Evolutionary conservation across 2,888 invertebrate genomes (phyloP).

Genomic region (Stenotaenia linearis): DNA sequence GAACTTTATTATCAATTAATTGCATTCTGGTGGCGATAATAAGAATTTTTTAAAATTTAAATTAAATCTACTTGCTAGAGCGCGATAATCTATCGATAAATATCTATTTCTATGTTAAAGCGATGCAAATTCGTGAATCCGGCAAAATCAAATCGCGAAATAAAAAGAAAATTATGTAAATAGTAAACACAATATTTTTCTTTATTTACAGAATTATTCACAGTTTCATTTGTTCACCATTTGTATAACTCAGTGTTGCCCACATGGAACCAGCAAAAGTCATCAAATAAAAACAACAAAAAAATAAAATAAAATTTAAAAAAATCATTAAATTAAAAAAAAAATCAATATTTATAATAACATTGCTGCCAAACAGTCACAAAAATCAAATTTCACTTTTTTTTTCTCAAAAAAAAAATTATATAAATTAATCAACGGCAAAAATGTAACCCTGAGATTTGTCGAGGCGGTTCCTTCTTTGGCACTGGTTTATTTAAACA

Average conservation of each 20-base stretch:
- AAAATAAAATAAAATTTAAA: background rate
- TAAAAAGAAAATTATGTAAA: background rate
- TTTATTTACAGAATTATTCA: conserved; percentile 1
- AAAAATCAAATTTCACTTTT: no score
- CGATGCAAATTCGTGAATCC: background rate
- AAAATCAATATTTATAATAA: background rate
- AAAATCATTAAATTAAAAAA: background rate
- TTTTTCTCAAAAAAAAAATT: background rate
- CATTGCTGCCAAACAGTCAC: background rate
- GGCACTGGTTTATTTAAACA: background rate
- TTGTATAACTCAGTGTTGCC: background rate
- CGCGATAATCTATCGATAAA: background rate
- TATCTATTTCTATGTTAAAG: background rate
- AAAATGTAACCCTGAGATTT: conserved; percentile 5
- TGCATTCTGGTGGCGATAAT: no score
- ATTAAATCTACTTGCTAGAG: no score
- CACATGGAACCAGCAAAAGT: background rate
- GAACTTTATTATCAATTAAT: no score
- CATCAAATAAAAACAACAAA: background rate
- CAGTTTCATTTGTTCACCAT: background rate
- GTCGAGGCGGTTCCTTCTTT: conserved; percentile 7
- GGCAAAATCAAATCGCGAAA: background rate
- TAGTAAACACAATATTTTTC: conserved; percentile 4
- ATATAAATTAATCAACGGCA: background rate
- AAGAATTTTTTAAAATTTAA: no score